Conservation (phyloP, 1,140 invertebrate species). For the Megalopta genalis region DNA sequence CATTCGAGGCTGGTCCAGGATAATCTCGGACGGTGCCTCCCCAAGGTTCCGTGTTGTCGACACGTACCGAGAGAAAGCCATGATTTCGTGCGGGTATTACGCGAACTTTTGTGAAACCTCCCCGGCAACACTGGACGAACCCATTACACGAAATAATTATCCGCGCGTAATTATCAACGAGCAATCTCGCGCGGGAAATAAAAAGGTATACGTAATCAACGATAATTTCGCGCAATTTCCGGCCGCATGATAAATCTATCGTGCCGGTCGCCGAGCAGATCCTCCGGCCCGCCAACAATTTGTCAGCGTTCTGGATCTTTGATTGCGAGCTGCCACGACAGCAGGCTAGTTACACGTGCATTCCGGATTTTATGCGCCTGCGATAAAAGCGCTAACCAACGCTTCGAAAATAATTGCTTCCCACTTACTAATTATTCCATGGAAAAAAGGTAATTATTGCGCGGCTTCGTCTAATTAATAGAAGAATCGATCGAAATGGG, state of each 20-base stretch:
- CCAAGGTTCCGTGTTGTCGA: conserved; percentile 40
- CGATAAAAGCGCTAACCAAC: too few species aligned
- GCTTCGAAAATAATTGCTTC: too few species aligned
- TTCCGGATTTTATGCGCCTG: too few species aligned
- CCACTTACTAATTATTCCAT: too few species aligned
- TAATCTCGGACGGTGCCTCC: conserved; percentile 59
- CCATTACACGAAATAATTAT: conserved; percentile 39
- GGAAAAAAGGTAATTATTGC: too few species aligned
- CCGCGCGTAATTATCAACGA: conserved; percentile 22
- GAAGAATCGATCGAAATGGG: too few species aligned
- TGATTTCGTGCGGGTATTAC: conserved; percentile 44
- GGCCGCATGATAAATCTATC: not conserved
- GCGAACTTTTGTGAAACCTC: not conserved
- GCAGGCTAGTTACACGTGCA: too few species aligned
- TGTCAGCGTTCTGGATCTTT: not conserved
- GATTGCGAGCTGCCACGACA: not conserved
- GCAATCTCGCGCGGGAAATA: not conserved
- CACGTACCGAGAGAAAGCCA: conserved; percentile 13
- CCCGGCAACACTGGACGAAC: not conserved
- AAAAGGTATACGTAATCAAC: conserved; percentile 27
- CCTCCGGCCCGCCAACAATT: not conserved
- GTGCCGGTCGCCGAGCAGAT: not conserved
- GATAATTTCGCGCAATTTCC: conserved; percentile 26
- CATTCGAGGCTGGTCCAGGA: conserved; percentile 49
- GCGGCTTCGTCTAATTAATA: too few species aligned